These are phyloP conservation scores for Danio choprae DNA, from an alignment of 2,797 vertebrate genomes.

Conservation along the genomic window DNA sequence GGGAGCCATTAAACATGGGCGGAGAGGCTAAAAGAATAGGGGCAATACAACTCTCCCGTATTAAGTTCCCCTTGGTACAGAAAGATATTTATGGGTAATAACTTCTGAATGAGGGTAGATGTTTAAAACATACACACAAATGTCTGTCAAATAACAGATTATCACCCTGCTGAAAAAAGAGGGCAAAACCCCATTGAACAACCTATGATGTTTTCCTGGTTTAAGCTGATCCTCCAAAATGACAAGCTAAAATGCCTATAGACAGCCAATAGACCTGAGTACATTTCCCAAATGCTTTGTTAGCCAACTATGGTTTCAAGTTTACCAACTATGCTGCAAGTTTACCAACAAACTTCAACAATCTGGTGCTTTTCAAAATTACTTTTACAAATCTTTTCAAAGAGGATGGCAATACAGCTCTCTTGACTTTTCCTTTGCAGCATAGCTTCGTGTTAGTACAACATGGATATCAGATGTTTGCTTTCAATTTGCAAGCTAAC, in stretches of 20 bases:
- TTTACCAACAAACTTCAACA: no score
- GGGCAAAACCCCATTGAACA: no score
- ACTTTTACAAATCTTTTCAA: no score
- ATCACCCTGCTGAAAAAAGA: no score
- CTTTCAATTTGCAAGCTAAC: not conserved
- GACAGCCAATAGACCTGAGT: no score
- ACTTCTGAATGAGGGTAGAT: not conserved
- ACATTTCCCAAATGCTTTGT: not conserved
- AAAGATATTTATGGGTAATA: constrained; percentile 12
- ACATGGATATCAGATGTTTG: not conserved
- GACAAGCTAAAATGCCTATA: no score
- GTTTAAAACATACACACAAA: not conserved
- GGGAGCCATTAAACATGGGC: constrained; percentile 55
- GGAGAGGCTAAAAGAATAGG: constrained; percentile 48
- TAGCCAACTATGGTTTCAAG: not conserved
- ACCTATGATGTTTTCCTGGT: no score
- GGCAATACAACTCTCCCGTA: constrained; percentile 5
- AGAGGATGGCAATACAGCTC: no score
- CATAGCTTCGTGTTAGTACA: no score
- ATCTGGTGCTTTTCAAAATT: no score
- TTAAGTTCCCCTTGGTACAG: not conserved
- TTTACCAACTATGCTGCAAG: not conserved
- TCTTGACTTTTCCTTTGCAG: no score
- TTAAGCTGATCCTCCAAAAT: no score
- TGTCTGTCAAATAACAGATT: not conserved